A percentile compares a stretch with the other conserved stretches of the same genome.
These are phyloP conservation scores for Actinia tenebrosa DNA, from an alignment of 64 coral and sea anemone species.

Conservation along the genomic window DNA sequence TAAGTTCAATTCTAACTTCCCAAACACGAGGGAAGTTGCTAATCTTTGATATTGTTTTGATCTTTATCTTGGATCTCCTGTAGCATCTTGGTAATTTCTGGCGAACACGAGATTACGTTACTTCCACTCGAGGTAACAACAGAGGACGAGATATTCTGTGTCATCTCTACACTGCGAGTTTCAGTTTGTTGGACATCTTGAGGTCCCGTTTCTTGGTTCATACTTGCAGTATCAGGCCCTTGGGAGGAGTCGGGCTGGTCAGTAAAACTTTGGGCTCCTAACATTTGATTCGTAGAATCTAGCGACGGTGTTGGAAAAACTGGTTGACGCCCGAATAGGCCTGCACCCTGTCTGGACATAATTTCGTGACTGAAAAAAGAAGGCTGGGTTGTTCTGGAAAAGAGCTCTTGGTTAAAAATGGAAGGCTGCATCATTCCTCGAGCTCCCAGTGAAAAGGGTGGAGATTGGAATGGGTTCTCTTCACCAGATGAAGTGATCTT, in stretches of 20 bases:
- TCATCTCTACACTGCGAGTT: not conserved
- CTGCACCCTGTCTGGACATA: not conserved
- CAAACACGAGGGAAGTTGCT: not conserved
- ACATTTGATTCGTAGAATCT: not conserved
- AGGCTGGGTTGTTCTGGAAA: no score
- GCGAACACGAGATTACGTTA: not conserved
- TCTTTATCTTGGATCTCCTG: slow-evolving; percentile 11
- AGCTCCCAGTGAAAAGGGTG: not conserved
- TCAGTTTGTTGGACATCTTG: not conserved
- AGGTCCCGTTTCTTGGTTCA: not conserved
- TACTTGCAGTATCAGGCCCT: not conserved
- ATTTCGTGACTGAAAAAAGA: not conserved
- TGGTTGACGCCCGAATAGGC: not conserved
- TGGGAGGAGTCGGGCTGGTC: not conserved
- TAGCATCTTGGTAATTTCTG: slow-evolving; percentile 1
- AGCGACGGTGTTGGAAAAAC: not conserved
- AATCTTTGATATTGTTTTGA: not conserved
- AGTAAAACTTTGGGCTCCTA: not conserved
- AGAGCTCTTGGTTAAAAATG: not conserved
- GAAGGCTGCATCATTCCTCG: not conserved
- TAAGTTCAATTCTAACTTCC: not conserved
- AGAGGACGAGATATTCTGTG: not conserved
- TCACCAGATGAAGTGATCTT: not conserved
- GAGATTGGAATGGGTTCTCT: not conserved
- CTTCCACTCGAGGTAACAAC: not conserved